phyloP scores from a whole-genome alignment of 2,113 vertebrate species.

The Urocynchramus pylzowi region DNA sequence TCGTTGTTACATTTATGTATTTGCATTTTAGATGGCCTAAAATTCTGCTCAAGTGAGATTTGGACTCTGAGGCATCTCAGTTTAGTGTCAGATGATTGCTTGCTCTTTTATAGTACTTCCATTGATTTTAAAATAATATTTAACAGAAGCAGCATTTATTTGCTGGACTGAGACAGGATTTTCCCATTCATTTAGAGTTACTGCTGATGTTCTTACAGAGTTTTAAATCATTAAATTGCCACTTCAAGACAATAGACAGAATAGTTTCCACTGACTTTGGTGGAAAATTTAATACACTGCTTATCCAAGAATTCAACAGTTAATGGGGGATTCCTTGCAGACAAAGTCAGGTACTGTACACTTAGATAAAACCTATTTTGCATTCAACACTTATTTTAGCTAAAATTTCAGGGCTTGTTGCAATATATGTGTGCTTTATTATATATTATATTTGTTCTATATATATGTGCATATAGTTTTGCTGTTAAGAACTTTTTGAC shows the following conservation, averaged over 20 bases:
- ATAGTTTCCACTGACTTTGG: not conserved
- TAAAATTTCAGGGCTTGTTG: not conserved
- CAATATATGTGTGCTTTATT: rapidly evolving
- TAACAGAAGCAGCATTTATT: not conserved
- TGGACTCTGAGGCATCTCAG: not conserved
- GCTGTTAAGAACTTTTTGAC: not conserved
- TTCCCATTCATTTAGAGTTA: not conserved
- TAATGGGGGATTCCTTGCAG: not conserved
- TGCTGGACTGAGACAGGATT: not conserved
- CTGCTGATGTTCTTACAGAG: not conserved
- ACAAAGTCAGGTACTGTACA: not conserved
- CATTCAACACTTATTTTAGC: not conserved
- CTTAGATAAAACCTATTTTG: not conserved
- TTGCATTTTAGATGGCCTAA: not conserved
- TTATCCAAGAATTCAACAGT: not conserved
- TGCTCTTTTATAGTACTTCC: not conserved
- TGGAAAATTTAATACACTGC: not conserved
- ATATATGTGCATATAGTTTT: rapidly evolving
- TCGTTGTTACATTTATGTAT: not conserved
- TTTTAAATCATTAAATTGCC: not conserved
- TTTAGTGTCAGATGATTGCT: not conserved
- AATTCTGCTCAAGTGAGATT: not conserved
- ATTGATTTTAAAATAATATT: not conserved
- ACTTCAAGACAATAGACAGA: not conserved
- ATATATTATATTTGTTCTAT: not conserved